Base-by-base conservation (phyloP, 1,140 invertebrate species). In the Drosophila punjabiensis region DNA sequence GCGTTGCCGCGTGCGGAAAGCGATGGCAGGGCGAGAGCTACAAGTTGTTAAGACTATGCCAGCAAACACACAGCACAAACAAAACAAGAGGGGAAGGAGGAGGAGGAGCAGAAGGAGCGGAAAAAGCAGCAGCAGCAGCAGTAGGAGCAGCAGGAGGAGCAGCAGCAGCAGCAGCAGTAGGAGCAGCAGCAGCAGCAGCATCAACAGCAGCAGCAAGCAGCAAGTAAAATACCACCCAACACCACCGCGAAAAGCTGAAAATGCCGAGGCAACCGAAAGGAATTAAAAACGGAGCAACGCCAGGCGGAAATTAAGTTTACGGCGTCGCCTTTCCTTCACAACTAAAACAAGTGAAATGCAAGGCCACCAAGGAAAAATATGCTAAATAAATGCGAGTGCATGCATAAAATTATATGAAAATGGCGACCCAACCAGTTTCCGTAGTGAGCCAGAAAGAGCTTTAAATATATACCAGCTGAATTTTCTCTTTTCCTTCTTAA, bases 301-400 rank as follows among this genome's bases (percentile, higher is more conserved):
- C 71, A 64, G 80, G 75, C 79, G 86, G 86, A 90, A 90, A 90
- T 90, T 90, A 90, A 90, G 86, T 90, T 90, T 84, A 89, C 77
- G 81, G 76, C 61, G 60, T 69, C 65, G 74, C 74, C 79, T 77
- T 47, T 52, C 50, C 56, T 64, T 59, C 62, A 61, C 59, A 84
- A 33, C 32, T 24, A 9, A 4, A 53, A 35, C 24, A n/a, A n/a
- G n/a, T 24, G 66, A 47, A 71, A 78, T 89, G 81, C 84, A 79
- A 88, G 76, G 79, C 69, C 79, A 83, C 47, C 78, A 45, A 50
- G 69, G 69, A 63, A 77, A 89, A 89, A 89, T 90, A 89, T 89
- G 85, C 81, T 89, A 89, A 89, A 79, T 85, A 89, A 89, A 89
- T 69, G 81, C 85, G 48, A 70, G 71, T 69, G 71, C 71, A 82